These are phyloP conservation scores for Falcaria lacertinaria DNA, from an alignment of 2,888 invertebrate genomes.

Conservation along the genomic window DNA sequence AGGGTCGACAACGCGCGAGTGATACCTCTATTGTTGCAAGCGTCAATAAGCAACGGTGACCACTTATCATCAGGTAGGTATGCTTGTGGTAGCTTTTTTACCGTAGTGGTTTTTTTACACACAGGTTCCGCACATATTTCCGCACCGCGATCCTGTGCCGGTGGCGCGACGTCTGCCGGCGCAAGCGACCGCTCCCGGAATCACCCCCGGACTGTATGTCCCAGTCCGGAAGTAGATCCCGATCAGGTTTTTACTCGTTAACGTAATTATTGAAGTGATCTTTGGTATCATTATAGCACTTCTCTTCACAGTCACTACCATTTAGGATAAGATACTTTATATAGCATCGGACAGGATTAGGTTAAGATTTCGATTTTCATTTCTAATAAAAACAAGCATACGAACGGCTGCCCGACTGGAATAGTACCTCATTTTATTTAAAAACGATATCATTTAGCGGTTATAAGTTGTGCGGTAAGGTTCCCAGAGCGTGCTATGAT, in stretches of 20 bases:
- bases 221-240: conserved; percentile 79
- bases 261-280: conserved; percentile 77
- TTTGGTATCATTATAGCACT: conserved; percentile 43
- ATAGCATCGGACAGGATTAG: background rate
- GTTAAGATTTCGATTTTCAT: too few relatives aligned
- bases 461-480: too few relatives aligned
- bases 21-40: too few relatives aligned
- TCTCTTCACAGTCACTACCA: conserved; percentile 12
- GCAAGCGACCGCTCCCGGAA: conserved; percentile 62
- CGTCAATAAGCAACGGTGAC: too few relatives aligned
- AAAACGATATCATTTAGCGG: too few relatives aligned
- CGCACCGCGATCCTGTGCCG: conserved; percentile 83
- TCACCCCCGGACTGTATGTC: conserved; percentile 75
- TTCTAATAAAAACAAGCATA: too few relatives aligned
- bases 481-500: too few relatives aligned
- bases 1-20: too few relatives aligned
- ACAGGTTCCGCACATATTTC: conserved; percentile 85
- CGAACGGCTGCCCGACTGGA: too few relatives aligned
- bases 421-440: too few relatives aligned
- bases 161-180: conserved; percentile 66
- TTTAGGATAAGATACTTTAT: conserved; percentile 4
- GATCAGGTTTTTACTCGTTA: conserved; percentile 82
- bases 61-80: too few relatives aligned
- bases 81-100: background rate
- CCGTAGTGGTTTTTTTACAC: conserved; percentile 4